Evolutionary conservation across 2,797 vertebrate species (phyloP).

Genomic region (Sciaenops ocellatus): DNA sequence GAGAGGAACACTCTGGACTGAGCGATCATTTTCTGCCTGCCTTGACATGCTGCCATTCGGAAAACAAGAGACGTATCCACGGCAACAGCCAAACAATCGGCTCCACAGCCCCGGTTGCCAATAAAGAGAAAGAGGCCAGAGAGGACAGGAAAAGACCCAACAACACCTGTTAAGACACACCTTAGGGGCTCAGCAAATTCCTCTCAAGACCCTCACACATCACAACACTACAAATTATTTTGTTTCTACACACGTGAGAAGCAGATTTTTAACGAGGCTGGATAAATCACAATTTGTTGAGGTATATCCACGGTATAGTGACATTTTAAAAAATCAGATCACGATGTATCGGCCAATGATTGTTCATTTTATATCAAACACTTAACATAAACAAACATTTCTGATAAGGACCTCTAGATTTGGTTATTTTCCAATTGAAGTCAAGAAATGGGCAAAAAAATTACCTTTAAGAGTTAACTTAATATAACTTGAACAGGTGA

Average conservation of each 20-base stretch:
- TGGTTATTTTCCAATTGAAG: neutral
- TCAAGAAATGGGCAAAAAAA: neutral
- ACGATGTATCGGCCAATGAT: neutral
- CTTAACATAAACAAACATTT: neutral
- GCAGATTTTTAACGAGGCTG: neutral
- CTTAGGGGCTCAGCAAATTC: slow-evolving; percentile 72
- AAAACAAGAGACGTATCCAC: slow-evolving; percentile 79
- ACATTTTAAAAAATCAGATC: neutral
- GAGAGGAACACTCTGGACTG: slow-evolving; percentile 57
- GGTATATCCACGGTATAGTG: neutral
- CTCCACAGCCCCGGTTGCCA: slow-evolving; percentile 58
- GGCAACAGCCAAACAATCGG: slow-evolving; percentile 79
- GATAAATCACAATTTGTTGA: neutral
- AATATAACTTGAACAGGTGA: no score
- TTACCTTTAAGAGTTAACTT: no score
- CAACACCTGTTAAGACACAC: slow-evolving; percentile 81
- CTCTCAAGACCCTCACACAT: slow-evolving; percentile 54
- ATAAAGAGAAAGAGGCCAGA: slow-evolving; percentile 70
- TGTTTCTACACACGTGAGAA: slow-evolving; percentile 26
- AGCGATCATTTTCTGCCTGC: slow-evolving; percentile 74
- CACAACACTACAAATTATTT: slow-evolving; percentile 58
- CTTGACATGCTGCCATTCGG: slow-evolving; percentile 74
- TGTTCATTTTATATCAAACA: neutral
- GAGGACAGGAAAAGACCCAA: slow-evolving; percentile 68
- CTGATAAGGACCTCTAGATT: neutral